Evolutionary conservation across 1,140 invertebrate species (phyloP), one percentile per base, ranked within the genome.

Genomic region (Psilanteris sp.): DNA sequence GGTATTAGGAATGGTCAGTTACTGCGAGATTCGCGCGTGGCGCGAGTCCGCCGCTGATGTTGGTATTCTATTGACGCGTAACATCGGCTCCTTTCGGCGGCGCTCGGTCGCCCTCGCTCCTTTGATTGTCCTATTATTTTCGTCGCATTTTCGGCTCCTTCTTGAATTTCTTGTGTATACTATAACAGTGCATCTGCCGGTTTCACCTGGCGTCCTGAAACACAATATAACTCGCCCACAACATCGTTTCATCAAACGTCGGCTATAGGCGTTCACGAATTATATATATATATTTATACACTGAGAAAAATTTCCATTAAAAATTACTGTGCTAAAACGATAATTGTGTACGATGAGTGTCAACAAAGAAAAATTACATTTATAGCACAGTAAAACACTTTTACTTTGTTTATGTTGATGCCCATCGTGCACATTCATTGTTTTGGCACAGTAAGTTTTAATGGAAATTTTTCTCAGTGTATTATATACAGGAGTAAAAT

Each of bases 1-100:
- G 55, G 66, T 75, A 82, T 83, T 82, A 81, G 76, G 81, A 76
- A 80, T 81, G 81, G 81, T 83, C 81, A 82, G 81, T 81, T 81
- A 80, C 77, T 52, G 24, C 41, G 54, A 15, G 62, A 37, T 36
- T 50, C 54, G 48, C 79, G 46, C 68, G 76, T 66, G 70, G 57
- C 54, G 37, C 52, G 20, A 43, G 26, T 54, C 71, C 27, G 43
- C 37, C 29, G 18, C 55, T 27, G n/a, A n/a, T n/a, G 39, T 48
- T 36, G 66, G 57, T 44, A 61, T 61, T 59, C 59, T 83, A 83
- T 81, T 70, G 81, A 83, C 66, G 74, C 77, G 59, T 61, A 37
- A 66, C 71, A 67, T 78, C 79, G 78, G 75, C 46, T 39, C 27
- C 52, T 52, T 55, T 73, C 72, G 78, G 54, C 27, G 43, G 36